Evolutionary conservation across 2,113 vertebrate species (phyloP).

Genomic region (Siniperca chuatsi): DNA sequence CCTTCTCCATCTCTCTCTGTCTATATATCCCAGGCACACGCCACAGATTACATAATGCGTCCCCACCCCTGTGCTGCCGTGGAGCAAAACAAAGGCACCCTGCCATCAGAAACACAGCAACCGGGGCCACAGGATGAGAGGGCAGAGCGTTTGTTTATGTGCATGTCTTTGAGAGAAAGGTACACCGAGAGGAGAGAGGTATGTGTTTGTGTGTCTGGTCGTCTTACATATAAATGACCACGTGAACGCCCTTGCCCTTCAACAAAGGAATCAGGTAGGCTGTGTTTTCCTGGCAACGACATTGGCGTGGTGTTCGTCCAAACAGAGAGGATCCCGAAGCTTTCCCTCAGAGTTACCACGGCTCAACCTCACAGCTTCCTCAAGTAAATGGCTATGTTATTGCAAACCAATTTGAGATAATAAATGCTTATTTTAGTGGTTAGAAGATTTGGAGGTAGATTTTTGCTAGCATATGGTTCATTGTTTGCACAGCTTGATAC

Average conservation of each 20-base stretch:
- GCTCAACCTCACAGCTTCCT: conserved; percentile 45
- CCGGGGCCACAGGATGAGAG: conserved; percentile 39
- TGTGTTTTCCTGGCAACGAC: conserved; percentile 50
- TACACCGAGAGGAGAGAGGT: conserved; percentile 1
- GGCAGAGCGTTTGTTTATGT: conserved; percentile 38
- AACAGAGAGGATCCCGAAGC: conserved; percentile 36
- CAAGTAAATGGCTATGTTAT: neutral
- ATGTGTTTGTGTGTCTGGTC: neutral
- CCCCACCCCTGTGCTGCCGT: conserved; percentile 62
- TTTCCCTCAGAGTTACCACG: conserved; percentile 10
- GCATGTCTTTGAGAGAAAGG: conserved; percentile 26
- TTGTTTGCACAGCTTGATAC: conserved; percentile 52
- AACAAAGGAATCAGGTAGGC: conserved; percentile 20
- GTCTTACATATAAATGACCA: conserved; percentile 42
- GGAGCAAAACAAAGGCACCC: conserved; percentile 74
- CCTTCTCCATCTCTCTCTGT: conserved; percentile 53
- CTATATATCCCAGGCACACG: conserved; percentile 55
- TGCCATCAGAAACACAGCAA: conserved; percentile 73
- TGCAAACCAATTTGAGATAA: conserved; percentile 48
- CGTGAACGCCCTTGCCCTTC: conserved; percentile 18
- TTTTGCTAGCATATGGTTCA: conserved; percentile 23
- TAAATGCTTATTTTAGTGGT: conserved; percentile 54
- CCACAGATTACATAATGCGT: conserved; percentile 71
- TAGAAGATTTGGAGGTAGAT: conserved; percentile 22
- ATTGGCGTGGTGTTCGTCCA: conserved; percentile 19